Evolutionary conservation across 2,888 invertebrate species (phyloP).

Genomic region (Saturnia japonica): DNA sequence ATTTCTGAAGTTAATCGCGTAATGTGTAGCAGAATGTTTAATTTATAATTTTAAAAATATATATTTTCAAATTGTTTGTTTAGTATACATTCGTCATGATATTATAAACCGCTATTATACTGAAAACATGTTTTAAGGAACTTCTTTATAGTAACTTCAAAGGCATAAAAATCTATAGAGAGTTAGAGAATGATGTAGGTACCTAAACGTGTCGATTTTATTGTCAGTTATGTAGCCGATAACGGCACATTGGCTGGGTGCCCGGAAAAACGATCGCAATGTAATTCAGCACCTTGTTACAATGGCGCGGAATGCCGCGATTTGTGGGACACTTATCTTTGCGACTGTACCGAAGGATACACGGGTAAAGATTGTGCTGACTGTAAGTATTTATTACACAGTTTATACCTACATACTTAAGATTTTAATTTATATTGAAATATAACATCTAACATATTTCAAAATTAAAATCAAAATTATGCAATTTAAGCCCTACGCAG

Average conservation of each 20-base stretch:
- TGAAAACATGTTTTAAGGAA: background rate
- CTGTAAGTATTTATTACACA: conserved; percentile 81
- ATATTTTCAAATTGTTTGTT: too few species aligned
- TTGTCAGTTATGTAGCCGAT: conserved; percentile 89
- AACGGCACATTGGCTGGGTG: conserved; percentile 95
- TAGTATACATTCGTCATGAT: too few species aligned
- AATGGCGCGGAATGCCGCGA: conserved; percentile 94
- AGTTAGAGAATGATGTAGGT: too few species aligned
- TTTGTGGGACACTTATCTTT: conserved; percentile 93
- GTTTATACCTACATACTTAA: background rate
- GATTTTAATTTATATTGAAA: background rate
- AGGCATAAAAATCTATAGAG: background rate
- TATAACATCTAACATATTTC: background rate
- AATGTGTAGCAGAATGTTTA: too few species aligned
- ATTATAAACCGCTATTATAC: background rate
- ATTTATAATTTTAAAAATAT: too few species aligned
- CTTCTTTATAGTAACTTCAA: background rate
- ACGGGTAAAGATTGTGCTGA: conserved; percentile 96
- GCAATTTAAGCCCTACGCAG: too few species aligned
- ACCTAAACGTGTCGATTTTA: too few species aligned
- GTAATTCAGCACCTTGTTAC: conserved; percentile 92
- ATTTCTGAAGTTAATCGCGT: too few species aligned
- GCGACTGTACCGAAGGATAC: conserved; percentile 92
- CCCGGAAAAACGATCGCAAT: conserved; percentile 91
- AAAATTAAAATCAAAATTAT: too few species aligned